phyloP scores from a whole-genome alignment of 2,113 vertebrate genomes.

The Phasianus colchicus region DNA sequence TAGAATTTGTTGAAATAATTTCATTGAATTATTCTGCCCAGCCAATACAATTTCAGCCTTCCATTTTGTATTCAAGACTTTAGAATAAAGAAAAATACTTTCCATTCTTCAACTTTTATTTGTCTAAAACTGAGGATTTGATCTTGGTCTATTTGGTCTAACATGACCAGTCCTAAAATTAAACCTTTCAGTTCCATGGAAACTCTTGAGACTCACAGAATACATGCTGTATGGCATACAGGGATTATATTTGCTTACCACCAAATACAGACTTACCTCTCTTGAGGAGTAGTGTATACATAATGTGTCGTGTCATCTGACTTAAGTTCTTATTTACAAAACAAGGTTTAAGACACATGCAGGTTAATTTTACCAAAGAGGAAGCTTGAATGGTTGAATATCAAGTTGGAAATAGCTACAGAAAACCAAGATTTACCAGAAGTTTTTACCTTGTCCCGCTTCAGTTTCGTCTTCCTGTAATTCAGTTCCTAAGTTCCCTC shows the following conservation, averaged over 20 bases:
- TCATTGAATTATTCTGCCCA: not conserved
- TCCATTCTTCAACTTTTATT: not conserved
- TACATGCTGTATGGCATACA: not conserved
- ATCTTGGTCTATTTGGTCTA: not conserved
- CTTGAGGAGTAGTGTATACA: not conserved
- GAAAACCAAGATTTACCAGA: not conserved
- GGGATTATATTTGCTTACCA: not conserved
- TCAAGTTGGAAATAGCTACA: not conserved
- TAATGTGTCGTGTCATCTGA: not conserved
- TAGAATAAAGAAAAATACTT: not conserved
- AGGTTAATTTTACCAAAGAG: slow-evolving; percentile 13
- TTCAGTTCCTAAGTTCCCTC: not conserved
- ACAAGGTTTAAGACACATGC: not conserved
- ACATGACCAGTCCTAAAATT: not conserved
- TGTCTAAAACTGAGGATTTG: not conserved
- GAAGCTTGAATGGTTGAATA: not conserved
- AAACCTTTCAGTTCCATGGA: not conserved
- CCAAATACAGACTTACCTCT: not conserved
- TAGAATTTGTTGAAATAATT: not conserved
- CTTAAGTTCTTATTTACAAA: not conserved
- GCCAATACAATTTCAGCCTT: not conserved
- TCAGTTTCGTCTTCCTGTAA: not conserved
- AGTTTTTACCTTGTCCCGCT: not conserved
- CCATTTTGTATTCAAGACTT: not conserved
- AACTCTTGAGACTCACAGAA: not conserved